Percentiles rank a stretch among this genome's conserved stretches.
These are phyloP conservation scores for Cossypha dichroa DNA, from an alignment of 2,797 vertebrate genomes.

Conservation along the genomic window DNA sequence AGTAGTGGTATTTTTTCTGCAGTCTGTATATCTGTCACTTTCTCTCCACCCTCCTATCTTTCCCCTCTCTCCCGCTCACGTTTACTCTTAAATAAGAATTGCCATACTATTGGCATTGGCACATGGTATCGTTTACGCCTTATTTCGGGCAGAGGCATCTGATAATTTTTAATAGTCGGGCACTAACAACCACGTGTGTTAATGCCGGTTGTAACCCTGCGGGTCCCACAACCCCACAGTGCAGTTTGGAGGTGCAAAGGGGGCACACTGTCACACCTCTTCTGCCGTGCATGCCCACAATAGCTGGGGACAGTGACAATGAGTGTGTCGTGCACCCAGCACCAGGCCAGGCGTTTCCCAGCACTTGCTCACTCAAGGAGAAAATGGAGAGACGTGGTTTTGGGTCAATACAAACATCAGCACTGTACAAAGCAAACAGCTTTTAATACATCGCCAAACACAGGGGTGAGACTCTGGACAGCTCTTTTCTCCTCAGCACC, in stretches of 20 bases:
- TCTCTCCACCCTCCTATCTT: background rate
- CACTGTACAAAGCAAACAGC: background rate
- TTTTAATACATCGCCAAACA: background rate
- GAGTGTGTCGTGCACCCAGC: background rate
- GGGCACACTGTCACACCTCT: background rate
- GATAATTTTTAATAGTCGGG: background rate
- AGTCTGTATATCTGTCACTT: background rate
- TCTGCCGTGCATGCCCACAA: accelerated
- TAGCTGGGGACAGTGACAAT: accelerated
- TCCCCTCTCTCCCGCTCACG: accelerated
- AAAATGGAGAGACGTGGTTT: background rate
- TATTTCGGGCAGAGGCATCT: background rate
- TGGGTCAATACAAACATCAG: background rate
- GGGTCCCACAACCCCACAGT: background rate
- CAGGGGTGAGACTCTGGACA: background rate
- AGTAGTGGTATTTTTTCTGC: background rate
- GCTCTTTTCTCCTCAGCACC: background rate
- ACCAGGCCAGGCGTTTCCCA: background rate
- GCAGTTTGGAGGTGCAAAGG: accelerated
- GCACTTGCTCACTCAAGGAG: background rate
- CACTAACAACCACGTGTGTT: accelerated
- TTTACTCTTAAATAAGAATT: background rate
- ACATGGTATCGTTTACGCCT: accelerated
- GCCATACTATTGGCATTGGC: background rate
- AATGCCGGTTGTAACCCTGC: accelerated